Percentiles rank a stretch among this genome's conserved stretches.
Conservation (phyloP, 2,888 invertebrate species). For the Sisyra nigra region DNA sequence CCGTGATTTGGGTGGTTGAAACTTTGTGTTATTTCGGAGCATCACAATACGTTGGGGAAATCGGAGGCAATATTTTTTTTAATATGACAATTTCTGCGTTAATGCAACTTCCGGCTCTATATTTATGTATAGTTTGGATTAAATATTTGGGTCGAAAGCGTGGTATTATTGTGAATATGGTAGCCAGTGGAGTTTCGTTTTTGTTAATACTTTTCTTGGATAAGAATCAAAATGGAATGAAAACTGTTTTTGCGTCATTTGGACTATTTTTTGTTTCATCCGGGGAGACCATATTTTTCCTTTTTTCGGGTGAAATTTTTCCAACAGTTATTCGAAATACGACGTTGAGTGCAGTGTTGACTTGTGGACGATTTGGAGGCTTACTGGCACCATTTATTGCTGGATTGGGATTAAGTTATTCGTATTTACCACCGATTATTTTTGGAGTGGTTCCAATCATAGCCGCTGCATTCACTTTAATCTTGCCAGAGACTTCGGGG, state of each 20-base stretch:
- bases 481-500: slow-evolving; percentile 56
- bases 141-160: no score
- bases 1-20: slow-evolving; percentile 59
- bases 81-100: slow-evolving; percentile 60
- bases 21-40: slow-evolving; percentile 69
- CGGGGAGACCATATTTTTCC: slow-evolving; percentile 12
- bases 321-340: slow-evolving; percentile 70
- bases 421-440: slow-evolving; percentile 46
- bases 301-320: slow-evolving; percentile 29
- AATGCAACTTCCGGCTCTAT: slow-evolving; percentile 34
- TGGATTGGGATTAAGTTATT: slow-evolving; percentile 31
- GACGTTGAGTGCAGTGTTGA: slow-evolving; percentile 62
- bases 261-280: neutral
- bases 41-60: slow-evolving; percentile 54
- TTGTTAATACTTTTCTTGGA: no score
- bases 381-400: slow-evolving; percentile 63
- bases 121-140: neutral
- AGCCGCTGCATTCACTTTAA: slow-evolving; percentile 40
- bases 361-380: slow-evolving; percentile 62
- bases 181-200: no score
- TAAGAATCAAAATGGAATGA: no score
- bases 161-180: no score
- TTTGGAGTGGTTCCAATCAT: slow-evolving; percentile 47
- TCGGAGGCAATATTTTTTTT: slow-evolving; percentile 57
- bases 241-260: neutral